Conservation (phyloP, 35 echinoderm and acorn worm genomes). For the Anneissia japonica region DNA sequence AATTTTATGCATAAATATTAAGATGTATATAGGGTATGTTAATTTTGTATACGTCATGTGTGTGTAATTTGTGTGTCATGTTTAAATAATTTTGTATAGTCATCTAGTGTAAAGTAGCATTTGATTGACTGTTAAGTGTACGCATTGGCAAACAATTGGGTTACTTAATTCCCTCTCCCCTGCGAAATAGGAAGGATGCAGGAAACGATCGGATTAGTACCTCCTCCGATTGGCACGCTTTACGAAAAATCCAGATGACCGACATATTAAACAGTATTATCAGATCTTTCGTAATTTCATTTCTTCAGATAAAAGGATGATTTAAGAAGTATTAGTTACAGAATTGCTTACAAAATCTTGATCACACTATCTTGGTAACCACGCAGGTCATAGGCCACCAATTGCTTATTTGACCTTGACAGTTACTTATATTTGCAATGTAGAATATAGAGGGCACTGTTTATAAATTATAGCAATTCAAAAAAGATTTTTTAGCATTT, state of each 20-base stretch:
- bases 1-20: too few relatives aligned
- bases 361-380: background rate
- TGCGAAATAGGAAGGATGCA: background rate
- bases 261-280: background rate
- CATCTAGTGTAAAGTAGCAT: background rate
- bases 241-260: background rate
- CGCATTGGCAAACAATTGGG: background rate
- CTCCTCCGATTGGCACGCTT: background rate
- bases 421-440: too few relatives aligned
- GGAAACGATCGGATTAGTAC: background rate
- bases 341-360: background rate
- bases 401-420: too few relatives aligned
- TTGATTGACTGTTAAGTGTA: background rate
- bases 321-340: background rate
- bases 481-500: too few relatives aligned
- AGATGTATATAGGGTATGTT: too few relatives aligned
- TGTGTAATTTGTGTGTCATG: too few relatives aligned
- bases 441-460: background rate
- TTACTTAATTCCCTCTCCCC: background rate
- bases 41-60: background rate
- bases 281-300: background rate
- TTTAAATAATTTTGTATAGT: too few relatives aligned
- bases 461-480: background rate
- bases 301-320: background rate
- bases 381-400: background rate